Evolutionary conservation across 2,113 vertebrate genomes (phyloP).

Genomic region (Neotoma lepida): DNA sequence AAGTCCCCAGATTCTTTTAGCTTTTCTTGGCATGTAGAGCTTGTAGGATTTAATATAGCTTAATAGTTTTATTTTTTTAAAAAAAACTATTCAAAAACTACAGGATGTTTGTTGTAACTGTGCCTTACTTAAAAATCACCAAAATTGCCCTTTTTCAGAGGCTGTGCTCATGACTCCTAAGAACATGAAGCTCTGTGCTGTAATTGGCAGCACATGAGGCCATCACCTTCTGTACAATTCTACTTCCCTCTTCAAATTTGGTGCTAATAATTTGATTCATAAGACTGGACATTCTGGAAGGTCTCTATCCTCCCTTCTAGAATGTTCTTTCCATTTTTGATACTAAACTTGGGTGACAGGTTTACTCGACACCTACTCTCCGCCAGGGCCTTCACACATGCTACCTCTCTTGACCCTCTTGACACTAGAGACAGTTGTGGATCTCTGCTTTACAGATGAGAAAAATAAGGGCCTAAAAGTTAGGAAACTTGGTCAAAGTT

Average conservation of each 20-base stretch:
- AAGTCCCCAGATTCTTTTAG: conserved; percentile 79
- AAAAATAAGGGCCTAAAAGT: background rate
- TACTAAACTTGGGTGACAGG: conserved; percentile 8
- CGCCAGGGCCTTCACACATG: background rate
- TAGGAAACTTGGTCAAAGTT: background rate
- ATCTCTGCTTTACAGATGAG: background rate
- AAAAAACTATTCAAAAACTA: conserved; percentile 41
- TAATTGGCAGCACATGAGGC: conserved; percentile 11
- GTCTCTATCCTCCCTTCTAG: background rate
- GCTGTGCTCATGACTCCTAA: conserved; percentile 13
- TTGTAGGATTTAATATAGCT: conserved; percentile 48
- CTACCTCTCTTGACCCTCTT: background rate
- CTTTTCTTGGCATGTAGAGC: conserved; percentile 19
- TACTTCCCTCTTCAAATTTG: conserved; percentile 19
- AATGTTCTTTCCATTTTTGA: conserved; percentile 27
- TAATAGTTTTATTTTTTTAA: conserved; percentile 32
- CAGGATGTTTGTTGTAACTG: background rate
- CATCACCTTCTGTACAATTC: background rate
- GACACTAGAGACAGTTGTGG: background rate
- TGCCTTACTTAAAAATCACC: background rate
- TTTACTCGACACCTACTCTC: background rate
- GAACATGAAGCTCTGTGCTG: background rate
- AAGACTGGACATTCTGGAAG: background rate
- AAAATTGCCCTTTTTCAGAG: background rate
- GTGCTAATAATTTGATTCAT: conserved; percentile 28